These are phyloP conservation scores for Helostoma temminkii DNA, from an alignment of 2,797 vertebrate species.

Conservation along the genomic window DNA sequence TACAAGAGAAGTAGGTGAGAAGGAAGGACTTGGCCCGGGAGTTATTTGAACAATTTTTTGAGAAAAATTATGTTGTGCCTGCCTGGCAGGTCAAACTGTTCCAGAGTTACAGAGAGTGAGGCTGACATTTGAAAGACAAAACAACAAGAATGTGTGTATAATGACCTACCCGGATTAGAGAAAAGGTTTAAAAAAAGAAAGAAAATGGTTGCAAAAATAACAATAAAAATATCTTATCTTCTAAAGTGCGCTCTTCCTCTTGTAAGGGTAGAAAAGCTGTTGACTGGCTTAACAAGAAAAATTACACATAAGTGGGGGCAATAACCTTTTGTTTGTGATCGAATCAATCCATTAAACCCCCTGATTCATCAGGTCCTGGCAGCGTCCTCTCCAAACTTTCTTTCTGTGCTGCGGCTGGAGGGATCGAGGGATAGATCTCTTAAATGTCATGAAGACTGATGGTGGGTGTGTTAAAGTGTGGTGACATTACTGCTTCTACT, in stretches of 20 bases:
- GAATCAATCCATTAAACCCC: constrained; percentile 40
- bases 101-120: neutral
- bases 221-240: constrained; percentile 14
- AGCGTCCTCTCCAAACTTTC: constrained; percentile 41
- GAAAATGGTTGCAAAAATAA: constrained; percentile 39
- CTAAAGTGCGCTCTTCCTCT: constrained; percentile 8
- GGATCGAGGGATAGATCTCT: constrained; percentile 66
- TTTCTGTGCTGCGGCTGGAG: constrained; percentile 41
- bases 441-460: constrained; percentile 82
- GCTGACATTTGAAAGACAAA: constrained; percentile 24
- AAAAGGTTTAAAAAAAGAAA: constrained; percentile 11
- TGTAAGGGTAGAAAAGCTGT: constrained; percentile 16
- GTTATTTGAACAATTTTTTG: neutral
- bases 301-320: constrained; percentile 17
- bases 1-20: constrained; percentile 4
- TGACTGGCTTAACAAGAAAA: constrained; percentile 32
- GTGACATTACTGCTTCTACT: constrained; percentile 80
- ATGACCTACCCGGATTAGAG: constrained; percentile 26
- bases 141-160: constrained; percentile 16
- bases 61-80: too few relatives aligned
- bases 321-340: constrained; percentile 49
- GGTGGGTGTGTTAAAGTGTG: constrained; percentile 76
- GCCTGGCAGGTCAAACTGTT: constrained; percentile 19
- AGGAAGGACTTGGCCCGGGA: neutral
- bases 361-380: constrained; percentile 45